Evolutionary conservation across 2,113 vertebrate species (phyloP).

Genomic region (Phasianus colchicus): DNA sequence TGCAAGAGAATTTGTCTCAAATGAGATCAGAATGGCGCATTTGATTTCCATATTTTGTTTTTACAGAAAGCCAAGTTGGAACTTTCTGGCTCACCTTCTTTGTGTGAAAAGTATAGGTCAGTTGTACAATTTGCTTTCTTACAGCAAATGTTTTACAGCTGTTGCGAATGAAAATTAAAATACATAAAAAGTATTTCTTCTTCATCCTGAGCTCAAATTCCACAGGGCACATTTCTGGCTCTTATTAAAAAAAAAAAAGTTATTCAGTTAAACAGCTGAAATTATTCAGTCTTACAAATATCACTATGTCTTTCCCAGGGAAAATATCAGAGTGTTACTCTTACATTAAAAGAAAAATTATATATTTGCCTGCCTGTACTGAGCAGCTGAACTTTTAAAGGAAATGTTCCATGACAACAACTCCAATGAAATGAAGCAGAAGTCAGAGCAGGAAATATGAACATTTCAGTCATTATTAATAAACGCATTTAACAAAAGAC

Average conservation of each 20-base stretch:
- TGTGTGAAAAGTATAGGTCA: not conserved
- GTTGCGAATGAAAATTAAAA: not conserved
- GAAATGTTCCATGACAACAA: not conserved
- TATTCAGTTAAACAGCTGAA: not conserved
- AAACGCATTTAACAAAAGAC: not conserved
- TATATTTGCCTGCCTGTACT: not conserved
- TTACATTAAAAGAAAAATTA: not conserved
- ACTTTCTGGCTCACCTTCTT: not conserved
- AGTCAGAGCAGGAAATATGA: not conserved
- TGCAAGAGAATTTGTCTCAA: not conserved
- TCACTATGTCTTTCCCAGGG: not conserved
- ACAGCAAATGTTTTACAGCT: not conserved
- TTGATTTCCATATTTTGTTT: not conserved
- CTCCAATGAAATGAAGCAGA: not conserved
- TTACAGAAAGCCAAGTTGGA: not conserved
- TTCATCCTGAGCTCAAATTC: not conserved
- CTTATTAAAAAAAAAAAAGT: not conserved
- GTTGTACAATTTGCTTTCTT: not conserved
- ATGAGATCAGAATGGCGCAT: not conserved
- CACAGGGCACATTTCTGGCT: not conserved
- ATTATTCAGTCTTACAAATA: not conserved
- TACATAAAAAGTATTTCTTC: not conserved
- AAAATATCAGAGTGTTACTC: not conserved
- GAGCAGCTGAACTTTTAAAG: not conserved
- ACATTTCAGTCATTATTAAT: not conserved